These are phyloP conservation scores for Pyxicephalus adspersus DNA, from an alignment of 2,113 vertebrate species.

Conservation along the genomic window DNA sequence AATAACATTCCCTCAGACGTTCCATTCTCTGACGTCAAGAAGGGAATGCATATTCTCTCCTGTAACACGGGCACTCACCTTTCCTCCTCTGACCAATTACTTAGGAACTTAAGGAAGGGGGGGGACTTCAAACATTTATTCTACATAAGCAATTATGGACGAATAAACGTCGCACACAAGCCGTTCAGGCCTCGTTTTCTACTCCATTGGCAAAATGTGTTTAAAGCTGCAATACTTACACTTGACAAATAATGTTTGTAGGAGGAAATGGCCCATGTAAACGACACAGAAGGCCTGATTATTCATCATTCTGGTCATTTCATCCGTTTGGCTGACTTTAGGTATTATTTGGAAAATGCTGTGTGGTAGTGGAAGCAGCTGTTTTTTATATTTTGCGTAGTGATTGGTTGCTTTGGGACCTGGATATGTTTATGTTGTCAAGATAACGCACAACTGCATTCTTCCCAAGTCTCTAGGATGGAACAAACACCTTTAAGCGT, in stretches of 20 bases:
- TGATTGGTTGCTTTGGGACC: not conserved
- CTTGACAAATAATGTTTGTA: conserved; percentile 49
- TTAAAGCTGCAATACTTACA: conserved; percentile 14
- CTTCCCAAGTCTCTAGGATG: not conserved
- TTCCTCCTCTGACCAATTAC: conserved; percentile 35
- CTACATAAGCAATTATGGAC: conserved; percentile 33
- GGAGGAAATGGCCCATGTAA: conserved; percentile 49
- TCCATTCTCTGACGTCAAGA: conserved; percentile 27
- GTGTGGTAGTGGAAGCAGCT: not conserved
- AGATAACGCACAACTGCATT: not conserved
- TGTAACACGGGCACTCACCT: not conserved
- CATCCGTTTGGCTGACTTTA: not conserved
- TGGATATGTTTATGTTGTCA: not conserved
- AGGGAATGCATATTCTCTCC: conserved; percentile 32
- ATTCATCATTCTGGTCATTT: conserved; percentile 31
- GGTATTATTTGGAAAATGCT: not conserved
- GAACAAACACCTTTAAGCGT: no score
- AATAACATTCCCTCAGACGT: conserved; percentile 22
- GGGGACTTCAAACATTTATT: conserved; percentile 36
- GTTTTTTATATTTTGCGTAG: not conserved
- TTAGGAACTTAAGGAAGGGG: conserved; percentile 10
- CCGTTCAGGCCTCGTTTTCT: not conserved
- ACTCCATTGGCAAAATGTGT: conserved; percentile 35
- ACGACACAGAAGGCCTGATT: conserved; percentile 5
- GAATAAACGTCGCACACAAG: not conserved